A percentile compares a stretch with the other conserved stretches of the same genome.
phyloP scores from a whole-genome alignment of 2,113 vertebrate species.

The Ictalurus furcatus region DNA sequence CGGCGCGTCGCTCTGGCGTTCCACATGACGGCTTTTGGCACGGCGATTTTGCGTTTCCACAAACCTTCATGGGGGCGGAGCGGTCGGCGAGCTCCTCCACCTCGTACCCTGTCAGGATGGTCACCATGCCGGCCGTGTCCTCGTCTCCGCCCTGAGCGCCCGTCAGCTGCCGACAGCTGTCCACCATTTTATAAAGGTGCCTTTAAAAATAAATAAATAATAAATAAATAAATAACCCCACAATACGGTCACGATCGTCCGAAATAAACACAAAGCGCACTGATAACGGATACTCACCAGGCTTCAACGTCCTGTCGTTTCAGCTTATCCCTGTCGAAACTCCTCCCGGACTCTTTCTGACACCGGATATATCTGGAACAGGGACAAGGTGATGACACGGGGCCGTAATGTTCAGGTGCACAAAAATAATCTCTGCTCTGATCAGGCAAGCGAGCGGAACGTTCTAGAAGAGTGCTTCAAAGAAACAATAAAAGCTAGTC shows the following conservation, averaged over 20 bases:
- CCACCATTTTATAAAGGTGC: conserved; percentile 95
- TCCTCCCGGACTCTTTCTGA: conserved; percentile 89
- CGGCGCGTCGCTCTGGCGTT: too few relatives aligned
- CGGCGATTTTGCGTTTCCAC: conserved; percentile 31
- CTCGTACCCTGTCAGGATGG: conserved; percentile 85
- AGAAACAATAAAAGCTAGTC: background rate
- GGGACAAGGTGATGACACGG: background rate
- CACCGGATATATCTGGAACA: conserved; percentile 89
- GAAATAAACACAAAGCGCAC: background rate
- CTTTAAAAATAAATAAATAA: conserved; percentile 59
- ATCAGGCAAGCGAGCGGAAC: too few relatives aligned
- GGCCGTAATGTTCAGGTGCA: background rate
- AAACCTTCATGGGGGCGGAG: conserved; percentile 88
- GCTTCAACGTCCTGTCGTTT: conserved; percentile 92
- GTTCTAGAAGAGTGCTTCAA: background rate
- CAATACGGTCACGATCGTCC: too few relatives aligned
- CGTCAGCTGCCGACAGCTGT: conserved; percentile 92
- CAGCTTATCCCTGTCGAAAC: conserved; percentile 91
- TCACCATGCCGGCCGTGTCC: conserved; percentile 93
- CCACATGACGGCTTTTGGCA: background rate
- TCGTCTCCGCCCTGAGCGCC: conserved; percentile 91
- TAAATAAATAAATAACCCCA: background rate
- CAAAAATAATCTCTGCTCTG: conserved; percentile 1
- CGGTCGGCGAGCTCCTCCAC: conserved; percentile 76
- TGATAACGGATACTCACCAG: conserved; percentile 73